These are phyloP conservation scores for Brienomyrus brachyistius DNA, from an alignment of 2,113 vertebrate genomes.

Conservation along the genomic window DNA sequence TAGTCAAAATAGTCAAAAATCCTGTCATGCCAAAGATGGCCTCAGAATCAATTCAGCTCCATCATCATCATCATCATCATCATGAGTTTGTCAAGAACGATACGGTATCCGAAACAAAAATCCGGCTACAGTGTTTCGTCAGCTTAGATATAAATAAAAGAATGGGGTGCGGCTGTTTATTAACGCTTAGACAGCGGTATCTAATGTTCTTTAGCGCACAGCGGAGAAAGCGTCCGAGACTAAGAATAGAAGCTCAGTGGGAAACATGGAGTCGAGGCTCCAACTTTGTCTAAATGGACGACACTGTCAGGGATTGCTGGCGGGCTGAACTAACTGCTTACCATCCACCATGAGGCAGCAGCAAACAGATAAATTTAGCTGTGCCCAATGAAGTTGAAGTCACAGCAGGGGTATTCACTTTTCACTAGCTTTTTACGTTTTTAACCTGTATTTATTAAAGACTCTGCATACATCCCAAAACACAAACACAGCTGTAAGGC, in stretches of 20 bases:
- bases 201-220: not conserved
- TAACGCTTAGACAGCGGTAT: not conserved
- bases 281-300: not conserved
- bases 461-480: not conserved
- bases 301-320: not conserved
- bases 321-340: not conserved
- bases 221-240: not conserved
- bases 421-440: not conserved
- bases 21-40: not conserved
- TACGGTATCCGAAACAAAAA: not conserved
- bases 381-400: not conserved
- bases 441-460: not conserved
- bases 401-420: not conserved
- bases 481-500: not conserved
- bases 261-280: not conserved
- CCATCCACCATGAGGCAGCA: not conserved
- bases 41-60: not conserved
- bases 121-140: not conserved
- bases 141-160: not conserved
- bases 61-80: not conserved
- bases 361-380: not conserved
- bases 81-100: not conserved
- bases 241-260: conserved; percentile 4
- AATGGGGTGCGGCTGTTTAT: not conserved
- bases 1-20: not conserved